phyloP scores from a whole-genome alignment of 2,113 vertebrate genomes.

The Tyto alba region DNA sequence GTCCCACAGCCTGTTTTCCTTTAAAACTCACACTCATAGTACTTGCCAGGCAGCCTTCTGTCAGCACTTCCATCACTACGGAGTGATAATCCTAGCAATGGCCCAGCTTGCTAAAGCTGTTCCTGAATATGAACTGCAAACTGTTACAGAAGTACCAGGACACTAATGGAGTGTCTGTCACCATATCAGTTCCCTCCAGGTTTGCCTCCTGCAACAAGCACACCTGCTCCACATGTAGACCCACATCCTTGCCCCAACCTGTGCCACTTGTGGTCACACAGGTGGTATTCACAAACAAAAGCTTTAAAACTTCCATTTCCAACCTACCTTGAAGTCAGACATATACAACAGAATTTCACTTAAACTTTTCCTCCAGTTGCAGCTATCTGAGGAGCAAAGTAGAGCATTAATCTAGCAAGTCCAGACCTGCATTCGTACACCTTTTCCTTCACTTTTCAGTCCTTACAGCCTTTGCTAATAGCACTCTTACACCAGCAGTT shows the following conservation, averaged over 20 bases:
- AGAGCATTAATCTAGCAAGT: background rate
- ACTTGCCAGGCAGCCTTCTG: background rate
- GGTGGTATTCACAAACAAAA: background rate
- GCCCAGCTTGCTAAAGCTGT: background rate
- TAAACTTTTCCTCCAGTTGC: background rate
- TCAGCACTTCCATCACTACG: background rate
- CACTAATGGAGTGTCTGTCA: background rate
- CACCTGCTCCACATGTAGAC: background rate
- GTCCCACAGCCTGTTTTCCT: background rate
- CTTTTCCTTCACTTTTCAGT: background rate
- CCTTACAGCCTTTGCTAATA: background rate
- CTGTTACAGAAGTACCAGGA: background rate
- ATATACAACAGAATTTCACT: background rate
- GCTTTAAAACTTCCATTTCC: background rate
- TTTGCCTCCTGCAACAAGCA: background rate
- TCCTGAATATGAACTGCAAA: background rate
- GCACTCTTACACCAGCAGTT: background rate
- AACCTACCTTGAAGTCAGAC: background rate
- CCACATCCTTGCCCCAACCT: background rate
- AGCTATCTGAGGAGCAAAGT: background rate
- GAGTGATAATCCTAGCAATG: background rate
- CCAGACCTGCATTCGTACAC: background rate
- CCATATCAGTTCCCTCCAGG: background rate
- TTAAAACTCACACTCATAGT: background rate
- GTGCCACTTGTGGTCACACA: background rate